phyloP scores from a whole-genome alignment of 2,113 vertebrate species.

The Astur gentilis region DNA sequence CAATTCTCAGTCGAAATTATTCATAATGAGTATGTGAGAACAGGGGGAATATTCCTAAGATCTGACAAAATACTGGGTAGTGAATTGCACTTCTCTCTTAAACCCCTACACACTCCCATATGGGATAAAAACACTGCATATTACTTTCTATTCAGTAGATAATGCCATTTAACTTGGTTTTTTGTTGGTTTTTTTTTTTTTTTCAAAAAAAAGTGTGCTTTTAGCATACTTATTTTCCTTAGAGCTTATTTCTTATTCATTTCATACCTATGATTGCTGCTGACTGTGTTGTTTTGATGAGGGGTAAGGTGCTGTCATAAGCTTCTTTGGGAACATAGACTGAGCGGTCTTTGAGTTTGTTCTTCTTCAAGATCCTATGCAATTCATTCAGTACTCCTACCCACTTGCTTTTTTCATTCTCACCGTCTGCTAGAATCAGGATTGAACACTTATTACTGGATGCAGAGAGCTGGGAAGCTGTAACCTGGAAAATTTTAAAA shows the following conservation, averaged over 20 bases:
- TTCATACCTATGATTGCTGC: slow-evolving; percentile 89
- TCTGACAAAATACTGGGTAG: not conserved
- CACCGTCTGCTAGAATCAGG: slow-evolving; percentile 92
- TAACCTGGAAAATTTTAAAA: slow-evolving; percentile 79
- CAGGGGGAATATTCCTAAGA: not conserved
- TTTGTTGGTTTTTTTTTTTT: too few relatives aligned
- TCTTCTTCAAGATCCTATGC: slow-evolving; percentile 95
- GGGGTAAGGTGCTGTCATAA: slow-evolving; percentile 94
- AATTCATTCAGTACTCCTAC: slow-evolving; percentile 91
- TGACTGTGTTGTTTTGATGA: slow-evolving; percentile 97
- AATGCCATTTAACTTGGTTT: not conserved
- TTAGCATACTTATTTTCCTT: not conserved
- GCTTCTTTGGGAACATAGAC: slow-evolving; percentile 97
- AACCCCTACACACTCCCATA: not conserved
- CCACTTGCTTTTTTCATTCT: slow-evolving; percentile 95
- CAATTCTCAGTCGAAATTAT: not conserved
- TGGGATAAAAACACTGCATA: not conserved
- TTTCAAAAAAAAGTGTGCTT: not conserved
- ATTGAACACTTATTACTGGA: slow-evolving; percentile 90
- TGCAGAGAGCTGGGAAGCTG: slow-evolving; percentile 89
- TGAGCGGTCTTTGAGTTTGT: slow-evolving; percentile 95
- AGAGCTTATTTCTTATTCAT: not conserved
- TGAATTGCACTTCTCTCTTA: not conserved
- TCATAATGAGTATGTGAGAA: not conserved
- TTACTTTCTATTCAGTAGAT: not conserved